Base-by-base conservation (phyloP, 2,797 vertebrate genomes). In the Bradypodion ventrale region DNA sequence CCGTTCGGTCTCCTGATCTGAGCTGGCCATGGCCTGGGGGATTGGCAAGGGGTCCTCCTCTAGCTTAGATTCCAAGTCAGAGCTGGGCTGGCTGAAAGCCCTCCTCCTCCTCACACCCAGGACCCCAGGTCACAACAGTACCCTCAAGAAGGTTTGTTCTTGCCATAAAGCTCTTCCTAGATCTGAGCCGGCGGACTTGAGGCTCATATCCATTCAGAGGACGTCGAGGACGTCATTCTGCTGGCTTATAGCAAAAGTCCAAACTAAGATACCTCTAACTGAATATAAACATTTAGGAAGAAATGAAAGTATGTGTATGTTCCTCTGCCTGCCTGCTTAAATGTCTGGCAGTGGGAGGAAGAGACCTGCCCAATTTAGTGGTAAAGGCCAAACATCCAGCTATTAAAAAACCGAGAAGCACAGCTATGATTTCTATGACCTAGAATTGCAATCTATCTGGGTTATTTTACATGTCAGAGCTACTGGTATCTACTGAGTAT, bases 181-280 rank as follows among this genome's bases (percentile, higher is more conserved):
- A n/a, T n/a, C n/a, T n/a, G n/a, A n/a, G n/a, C n/a, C n/a, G n/a
- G n/a, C n/a, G n/a, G n/a, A n/a, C n/a, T n/a, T n/a, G n/a, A n/a
- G n/a, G n/a, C n/a, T n/a, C n/a, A n/a, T n/a, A n/a, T n/a, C n/a
- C n/a, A n/a, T n/a, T n/a, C n/a, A n/a, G n/a, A n/a, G n/a, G n/a
- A n/a, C n/a, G n/a, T n/a, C n/a, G n/a, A n/a, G n/a, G n/a, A n/a
- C n/a, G n/a, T n/a, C n/a, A n/a, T n/a, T n/a, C 90, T 93, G 92
- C 88, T 92, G 87, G 86, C 87, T 87, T 87, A 77, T 56, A 0
- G 81, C 62, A 84, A 76, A 83, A 93, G 77, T 70, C 72, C 87
- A 85, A 86, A 87, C 89, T 92, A 93, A 90, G 86, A 88, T 91
- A 80, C 85, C 90, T 85, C 84, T 93, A 88, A 92, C 87, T 78